Conservation (phyloP, 2,888 invertebrate species). For the Halictus ligatus region DNA sequence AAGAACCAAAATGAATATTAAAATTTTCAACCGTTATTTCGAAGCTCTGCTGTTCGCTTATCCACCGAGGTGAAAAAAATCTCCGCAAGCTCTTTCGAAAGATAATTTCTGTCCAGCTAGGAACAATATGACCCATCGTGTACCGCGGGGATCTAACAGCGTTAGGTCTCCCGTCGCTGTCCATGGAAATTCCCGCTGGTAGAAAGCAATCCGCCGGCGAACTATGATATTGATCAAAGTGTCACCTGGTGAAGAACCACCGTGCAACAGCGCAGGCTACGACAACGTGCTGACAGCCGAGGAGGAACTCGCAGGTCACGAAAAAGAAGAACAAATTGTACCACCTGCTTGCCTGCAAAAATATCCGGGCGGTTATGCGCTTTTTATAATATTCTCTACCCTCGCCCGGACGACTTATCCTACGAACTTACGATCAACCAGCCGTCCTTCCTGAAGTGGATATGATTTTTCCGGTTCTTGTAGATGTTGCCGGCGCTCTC, state of each 20-base stretch:
- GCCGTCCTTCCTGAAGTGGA: constrained; percentile 74
- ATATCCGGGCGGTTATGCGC: neutral
- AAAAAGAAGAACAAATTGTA: constrained; percentile 86
- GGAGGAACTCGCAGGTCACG: constrained; percentile 87
- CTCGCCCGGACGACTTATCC: neutral
- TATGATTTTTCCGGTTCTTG: constrained; percentile 71
- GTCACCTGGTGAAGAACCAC: constrained; percentile 88
- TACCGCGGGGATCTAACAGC: neutral
- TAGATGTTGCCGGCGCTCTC: constrained; percentile 87
- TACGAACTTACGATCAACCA: constrained; percentile 71
- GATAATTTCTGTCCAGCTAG: neutral
- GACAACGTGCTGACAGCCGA: constrained; percentile 88
- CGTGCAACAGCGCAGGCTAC: constrained; percentile 87
- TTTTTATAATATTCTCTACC: neutral
- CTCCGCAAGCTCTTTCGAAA: neutral
- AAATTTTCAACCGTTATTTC: neutral
- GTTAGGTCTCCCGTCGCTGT: neutral
- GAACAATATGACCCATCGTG: neutral
- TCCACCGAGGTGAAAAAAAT: neutral
- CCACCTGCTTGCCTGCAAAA: constrained; percentile 80
- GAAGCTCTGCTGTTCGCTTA: neutral
- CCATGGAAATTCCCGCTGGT: constrained; percentile 22
- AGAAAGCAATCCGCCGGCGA: constrained; percentile 22
- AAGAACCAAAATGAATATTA: neutral
- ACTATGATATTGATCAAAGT: constrained; percentile 42